Percentiles rank a stretch among this genome's conserved stretches.
phyloP scores from a whole-genome alignment of 2,113 vertebrate genomes.

The Struthidea cinerea region DNA sequence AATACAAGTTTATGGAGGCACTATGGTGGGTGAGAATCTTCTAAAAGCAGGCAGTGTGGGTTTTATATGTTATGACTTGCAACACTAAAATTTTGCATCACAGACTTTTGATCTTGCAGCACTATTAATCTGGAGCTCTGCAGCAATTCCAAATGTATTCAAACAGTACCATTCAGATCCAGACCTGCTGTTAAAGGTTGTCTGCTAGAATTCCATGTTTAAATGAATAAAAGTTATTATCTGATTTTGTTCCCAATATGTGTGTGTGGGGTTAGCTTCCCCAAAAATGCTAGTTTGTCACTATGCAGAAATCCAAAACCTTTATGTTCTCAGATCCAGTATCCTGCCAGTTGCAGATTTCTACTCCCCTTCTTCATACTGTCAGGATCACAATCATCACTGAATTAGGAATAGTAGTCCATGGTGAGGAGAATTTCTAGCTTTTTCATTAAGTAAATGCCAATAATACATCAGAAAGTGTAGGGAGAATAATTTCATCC shows the following conservation, averaged over 20 bases:
- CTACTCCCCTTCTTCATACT: background rate
- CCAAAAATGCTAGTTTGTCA: background rate
- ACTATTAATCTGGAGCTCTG: background rate
- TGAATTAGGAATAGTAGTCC: background rate
- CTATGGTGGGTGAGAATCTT: background rate
- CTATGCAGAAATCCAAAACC: background rate
- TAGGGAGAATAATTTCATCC: background rate
- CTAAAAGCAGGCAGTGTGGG: background rate
- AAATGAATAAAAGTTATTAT: background rate
- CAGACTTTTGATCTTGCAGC: conserved; percentile 29
- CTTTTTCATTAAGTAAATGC: background rate
- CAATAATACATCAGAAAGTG: background rate
- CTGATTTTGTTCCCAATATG: background rate
- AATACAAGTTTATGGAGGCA: background rate
- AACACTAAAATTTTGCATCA: conserved; percentile 20
- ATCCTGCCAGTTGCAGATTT: background rate
- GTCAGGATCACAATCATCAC: background rate
- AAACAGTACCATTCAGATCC: background rate
- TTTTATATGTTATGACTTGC: conserved; percentile 19
- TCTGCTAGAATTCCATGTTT: background rate
- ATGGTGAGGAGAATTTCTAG: background rate
- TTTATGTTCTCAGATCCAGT: background rate
- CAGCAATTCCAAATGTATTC: background rate
- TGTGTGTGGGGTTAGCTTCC: background rate
- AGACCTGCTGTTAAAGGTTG: background rate